phyloP scores from a whole-genome alignment of 1,140 invertebrate genomes.

The Formica exsecta region DNA sequence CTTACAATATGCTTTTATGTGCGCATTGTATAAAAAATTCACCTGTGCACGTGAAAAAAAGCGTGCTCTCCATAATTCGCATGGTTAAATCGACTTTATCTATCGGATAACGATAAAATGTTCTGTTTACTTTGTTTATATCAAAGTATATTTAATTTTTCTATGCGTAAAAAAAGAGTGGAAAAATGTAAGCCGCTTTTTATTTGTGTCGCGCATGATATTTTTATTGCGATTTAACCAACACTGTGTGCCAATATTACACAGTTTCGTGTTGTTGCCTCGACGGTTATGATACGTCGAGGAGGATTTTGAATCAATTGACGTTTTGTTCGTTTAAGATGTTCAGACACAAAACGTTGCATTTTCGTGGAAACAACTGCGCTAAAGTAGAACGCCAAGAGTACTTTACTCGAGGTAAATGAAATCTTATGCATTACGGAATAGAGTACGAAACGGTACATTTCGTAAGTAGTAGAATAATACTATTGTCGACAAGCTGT shows the following conservation, averaged over 20 bases:
- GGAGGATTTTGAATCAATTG: conserved; percentile 22
- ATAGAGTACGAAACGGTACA: conserved; percentile 28
- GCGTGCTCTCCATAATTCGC: conserved; percentile 21
- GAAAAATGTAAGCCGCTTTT: conserved; percentile 40
- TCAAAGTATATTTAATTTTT: conserved; percentile 52
- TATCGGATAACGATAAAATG: conserved; percentile 60
- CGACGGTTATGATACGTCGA: not conserved
- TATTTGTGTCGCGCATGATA: conserved; percentile 13
- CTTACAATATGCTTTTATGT: conserved; percentile 41
- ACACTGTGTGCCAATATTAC: conserved; percentile 12
- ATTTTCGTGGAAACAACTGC: not conserved
- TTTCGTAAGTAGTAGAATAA: conserved; percentile 47
- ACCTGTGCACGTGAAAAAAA: conserved; percentile 4
- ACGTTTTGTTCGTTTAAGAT: conserved; percentile 18
- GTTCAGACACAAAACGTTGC: conserved; percentile 12
- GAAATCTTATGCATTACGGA: conserved; percentile 31
- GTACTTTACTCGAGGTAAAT: conserved; percentile 32
- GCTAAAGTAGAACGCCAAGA: conserved; percentile 26
- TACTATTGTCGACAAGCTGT: conserved; percentile 50
- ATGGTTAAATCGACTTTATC: conserved; percentile 51
- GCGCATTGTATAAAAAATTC: conserved; percentile 20
- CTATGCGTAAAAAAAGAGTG: not conserved
- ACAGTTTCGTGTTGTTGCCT: not conserved
- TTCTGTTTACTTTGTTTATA: conserved; percentile 37
- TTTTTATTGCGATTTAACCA: conserved; percentile 38